Evolutionary conservation across 2,113 vertebrate species (phyloP), one percentile per base, ranked within the genome.

Genomic region (Saguinus imperator): DNA sequence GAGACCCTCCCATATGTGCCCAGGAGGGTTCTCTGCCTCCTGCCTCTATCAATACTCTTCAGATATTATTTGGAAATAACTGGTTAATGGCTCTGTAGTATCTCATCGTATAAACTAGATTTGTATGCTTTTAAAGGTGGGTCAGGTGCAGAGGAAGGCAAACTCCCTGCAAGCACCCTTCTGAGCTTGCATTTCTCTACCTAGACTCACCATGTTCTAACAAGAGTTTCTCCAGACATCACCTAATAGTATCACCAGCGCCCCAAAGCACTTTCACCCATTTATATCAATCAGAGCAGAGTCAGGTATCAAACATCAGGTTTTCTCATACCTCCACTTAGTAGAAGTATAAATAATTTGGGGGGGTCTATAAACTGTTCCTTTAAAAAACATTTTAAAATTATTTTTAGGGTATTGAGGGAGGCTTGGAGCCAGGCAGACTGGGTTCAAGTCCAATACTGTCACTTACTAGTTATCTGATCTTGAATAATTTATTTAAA

Each of bases 161-260:
- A 52, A 7, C 2, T 35, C 57, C 7, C 29, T 57, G 13, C 16
- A 48, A 29, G n/a, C 45, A 37, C 58, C 40, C 48, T 72, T 75
- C 40, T 58, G 27, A 52, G 17, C n/a, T 21, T 50, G 50, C 21
- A 45, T 1, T 37, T 73, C 80, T 83, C 37, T 52, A 6, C 55
- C 4, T 11, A 48, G 13, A 66, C 6, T 25, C 18, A 48, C 21
- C 16, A 3, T 17, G 13, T 29, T 43, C n/a, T 73, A 72, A 32
- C 3, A 29, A 43, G 72, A 32, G n/a, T 29, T 81, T 55, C 68
- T 25, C 6, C 8, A 68, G 25, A 55, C 5, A 16, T 5, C 7
- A 5, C 8, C 3, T 8, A 1, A 57, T 25, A 16, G 1, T 43
- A 3, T 55, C 3, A 17, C 6, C 17, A 77, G 2, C 1, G 20